Evolutionary conservation across 1,140 invertebrate genomes (phyloP), one percentile per base, ranked within the genome.

Genomic region (Drosophila pandora): DNA sequence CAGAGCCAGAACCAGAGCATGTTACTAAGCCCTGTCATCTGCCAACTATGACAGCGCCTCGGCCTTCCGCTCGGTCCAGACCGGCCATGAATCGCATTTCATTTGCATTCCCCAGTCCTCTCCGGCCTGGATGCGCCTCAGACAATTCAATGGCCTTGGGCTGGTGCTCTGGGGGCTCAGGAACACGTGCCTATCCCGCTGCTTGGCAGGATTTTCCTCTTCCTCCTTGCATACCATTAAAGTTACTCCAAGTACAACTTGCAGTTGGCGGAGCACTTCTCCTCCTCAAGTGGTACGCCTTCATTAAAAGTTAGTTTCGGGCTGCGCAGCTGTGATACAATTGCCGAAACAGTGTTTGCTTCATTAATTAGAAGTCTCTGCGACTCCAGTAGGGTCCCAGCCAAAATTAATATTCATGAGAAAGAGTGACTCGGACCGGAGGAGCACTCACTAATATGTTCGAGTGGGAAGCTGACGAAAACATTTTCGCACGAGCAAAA

Each of bases 401-500:
- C 47, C 25, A 30, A 79, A 65, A 57, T 85, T 69, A 75, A 67
- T 85, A 74, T 85, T 61, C 74, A 87, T 81, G 74, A 67, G 82
- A 81, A 78, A 65, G 43, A 64, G 74, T 69, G 43, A 62, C 32
- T 49, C 52, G 49, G 41, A 61, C 49, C 39, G 48, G n/a, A 28
- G 4, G 7, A 37, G 22, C 48, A 47, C 39, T 39, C 54, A 59
- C 39, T 39, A 58, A 59, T 63, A 41, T 45, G 60, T 45, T 45
- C 52, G 39, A 76, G 68, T 79, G 75, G 72, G 81, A 87, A 84
- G 52, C 61, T 73, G 72, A 58, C 58, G 39, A 61, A 82, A 79
- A 71, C 60, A 89, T 71, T 80, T 89, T 88, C 84, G 76, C 76
- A 79, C 72, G 68, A 56, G 58, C 64, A 65, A 73, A 79, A 43